These are phyloP conservation scores for Herpetotheres cachinnans DNA, from an alignment of 2,113 vertebrate species.

Conservation along the genomic window DNA sequence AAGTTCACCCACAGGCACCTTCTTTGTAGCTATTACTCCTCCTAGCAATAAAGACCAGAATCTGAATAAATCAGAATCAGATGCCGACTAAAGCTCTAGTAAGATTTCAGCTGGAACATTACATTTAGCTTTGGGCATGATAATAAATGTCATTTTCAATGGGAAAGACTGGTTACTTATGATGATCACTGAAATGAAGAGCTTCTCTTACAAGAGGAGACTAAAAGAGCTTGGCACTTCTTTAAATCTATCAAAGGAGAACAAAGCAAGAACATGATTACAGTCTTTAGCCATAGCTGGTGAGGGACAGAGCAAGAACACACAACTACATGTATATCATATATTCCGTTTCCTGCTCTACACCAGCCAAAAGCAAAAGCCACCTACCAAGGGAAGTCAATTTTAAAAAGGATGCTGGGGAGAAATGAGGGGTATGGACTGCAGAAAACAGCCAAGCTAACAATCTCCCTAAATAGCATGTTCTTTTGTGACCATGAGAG, in stretches of 20 bases:
- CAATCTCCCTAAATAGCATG: background rate
- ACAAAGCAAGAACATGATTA: background rate
- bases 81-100: background rate
- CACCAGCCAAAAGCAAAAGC: background rate
- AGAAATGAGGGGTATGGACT: background rate
- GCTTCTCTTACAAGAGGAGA: background rate
- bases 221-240: background rate
- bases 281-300: background rate
- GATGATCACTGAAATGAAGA: background rate
- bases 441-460: background rate
- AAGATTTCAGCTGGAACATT: background rate
- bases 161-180: background rate
- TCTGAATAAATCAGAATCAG: background rate
- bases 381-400: background rate
- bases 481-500: background rate
- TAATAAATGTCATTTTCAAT: background rate
- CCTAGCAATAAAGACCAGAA: background rate
- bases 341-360: background rate
- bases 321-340: background rate
- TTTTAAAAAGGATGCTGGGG: background rate
- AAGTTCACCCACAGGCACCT: background rate
- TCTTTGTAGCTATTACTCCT: background rate
- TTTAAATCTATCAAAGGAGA: background rate
- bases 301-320: background rate
- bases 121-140: background rate